phyloP scores from a whole-genome alignment of 2,888 invertebrate genomes.

The Geophilus truncorum region DNA sequence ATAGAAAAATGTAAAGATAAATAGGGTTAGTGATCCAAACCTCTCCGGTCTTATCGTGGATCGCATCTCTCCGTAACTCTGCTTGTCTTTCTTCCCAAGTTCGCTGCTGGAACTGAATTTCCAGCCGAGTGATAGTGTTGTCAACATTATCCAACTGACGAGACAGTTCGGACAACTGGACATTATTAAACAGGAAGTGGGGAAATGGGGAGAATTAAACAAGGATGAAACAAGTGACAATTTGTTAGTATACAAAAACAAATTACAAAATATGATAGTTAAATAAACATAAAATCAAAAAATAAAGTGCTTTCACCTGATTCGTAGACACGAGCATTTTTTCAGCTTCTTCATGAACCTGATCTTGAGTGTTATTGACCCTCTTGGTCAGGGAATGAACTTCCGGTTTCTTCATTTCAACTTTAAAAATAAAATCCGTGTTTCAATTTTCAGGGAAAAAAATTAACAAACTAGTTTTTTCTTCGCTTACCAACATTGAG shows the following conservation, averaged over 20 bases:
- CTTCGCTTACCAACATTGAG: constrained; percentile 33
- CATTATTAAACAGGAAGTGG: neutral
- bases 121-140: constrained; percentile 30
- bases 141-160: constrained; percentile 34
- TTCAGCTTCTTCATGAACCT: constrained; percentile 35
- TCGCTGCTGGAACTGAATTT: constrained; percentile 32
- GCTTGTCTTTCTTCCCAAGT: constrained; percentile 33
- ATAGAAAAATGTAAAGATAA: neutral
- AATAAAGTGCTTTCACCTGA: neutral
- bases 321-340: constrained; percentile 35
- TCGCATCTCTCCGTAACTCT: constrained; percentile 31
- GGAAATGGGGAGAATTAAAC: neutral
- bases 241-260: neutral
- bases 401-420: neutral
- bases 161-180: constrained; percentile 29
- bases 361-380: constrained; percentile 31
- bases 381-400: constrained; percentile 28
- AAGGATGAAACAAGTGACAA: neutral
- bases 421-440: neutral
- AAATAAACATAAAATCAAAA: neutral
- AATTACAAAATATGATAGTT: neutral
- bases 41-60: constrained; percentile 28
- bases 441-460: constrained; percentile 30
- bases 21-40: neutral
- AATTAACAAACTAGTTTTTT: neutral